Evolutionary conservation across 1,140 invertebrate species (phyloP).

Genomic region (Teleogryllus occipitalis): DNA sequence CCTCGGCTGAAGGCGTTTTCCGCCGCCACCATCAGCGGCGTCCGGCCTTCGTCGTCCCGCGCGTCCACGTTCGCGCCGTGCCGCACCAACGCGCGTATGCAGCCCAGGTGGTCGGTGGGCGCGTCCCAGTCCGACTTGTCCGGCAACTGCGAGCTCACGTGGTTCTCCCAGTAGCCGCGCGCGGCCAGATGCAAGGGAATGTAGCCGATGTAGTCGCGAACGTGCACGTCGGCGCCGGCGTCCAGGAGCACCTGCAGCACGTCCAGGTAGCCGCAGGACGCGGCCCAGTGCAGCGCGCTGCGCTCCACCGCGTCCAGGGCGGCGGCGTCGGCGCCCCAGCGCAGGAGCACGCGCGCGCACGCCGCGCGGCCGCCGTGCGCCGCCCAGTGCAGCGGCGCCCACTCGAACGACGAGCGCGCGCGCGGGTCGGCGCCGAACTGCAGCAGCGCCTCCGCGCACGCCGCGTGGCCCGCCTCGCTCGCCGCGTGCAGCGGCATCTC

Average conservation of each 20-base stretch:
- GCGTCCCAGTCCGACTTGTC: not conserved
- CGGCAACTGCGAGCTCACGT: not conserved
- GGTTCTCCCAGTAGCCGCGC: constrained; percentile 1
- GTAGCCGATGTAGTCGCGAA: constrained; percentile 64
- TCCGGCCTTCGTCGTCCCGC: not conserved
- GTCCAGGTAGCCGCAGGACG: constrained; percentile 10
- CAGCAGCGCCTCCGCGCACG: not conserved
- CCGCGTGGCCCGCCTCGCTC: not conserved
- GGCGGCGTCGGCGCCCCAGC: constrained; percentile 57
- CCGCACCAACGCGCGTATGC: constrained; percentile 19
- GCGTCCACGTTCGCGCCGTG: not conserved
- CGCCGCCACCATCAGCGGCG: not conserved
- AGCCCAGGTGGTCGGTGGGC: not conserved
- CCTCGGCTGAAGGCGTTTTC: not conserved
- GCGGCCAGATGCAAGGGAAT: constrained; percentile 38
- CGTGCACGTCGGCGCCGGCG: constrained; percentile 56
- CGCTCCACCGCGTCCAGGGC: constrained; percentile 64
- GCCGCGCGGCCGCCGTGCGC: constrained; percentile 58
- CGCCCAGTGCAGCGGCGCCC: constrained; percentile 63
- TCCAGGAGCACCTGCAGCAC: constrained; percentile 50
- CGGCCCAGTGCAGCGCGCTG: constrained; percentile 39
- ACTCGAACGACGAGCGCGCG: constrained; percentile 32
- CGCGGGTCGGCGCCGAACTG: not conserved
- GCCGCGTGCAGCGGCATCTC: not conserved
- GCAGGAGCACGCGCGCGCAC: constrained; percentile 55